Percentiles rank a stretch among this genome's conserved stretches.
These are phyloP conservation scores for Stegastes partitus DNA, from an alignment of 2,113 vertebrate genomes.

Conservation along the genomic window DNA sequence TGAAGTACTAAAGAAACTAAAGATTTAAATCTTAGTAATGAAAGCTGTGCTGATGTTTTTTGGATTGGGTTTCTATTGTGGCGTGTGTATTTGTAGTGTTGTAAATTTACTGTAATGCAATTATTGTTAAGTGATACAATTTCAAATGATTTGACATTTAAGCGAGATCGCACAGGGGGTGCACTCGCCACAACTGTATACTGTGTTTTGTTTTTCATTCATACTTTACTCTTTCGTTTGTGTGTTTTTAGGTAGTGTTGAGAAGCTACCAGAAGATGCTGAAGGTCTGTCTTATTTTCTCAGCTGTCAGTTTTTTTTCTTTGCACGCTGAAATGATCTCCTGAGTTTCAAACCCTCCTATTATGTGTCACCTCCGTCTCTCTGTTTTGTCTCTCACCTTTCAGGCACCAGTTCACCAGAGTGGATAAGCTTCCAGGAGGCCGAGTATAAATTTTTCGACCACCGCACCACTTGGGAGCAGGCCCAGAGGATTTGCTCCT, in stretches of 20 bases:
- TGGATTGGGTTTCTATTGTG: no score
- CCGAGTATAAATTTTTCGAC: constrained; percentile 95
- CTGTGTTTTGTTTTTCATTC: constrained; percentile 50
- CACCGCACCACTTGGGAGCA: constrained; percentile 95
- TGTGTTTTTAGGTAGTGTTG: constrained; percentile 83
- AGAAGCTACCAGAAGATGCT: constrained; percentile 86
- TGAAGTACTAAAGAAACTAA: no score
- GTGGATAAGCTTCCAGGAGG: constrained; percentile 93
- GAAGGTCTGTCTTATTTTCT: constrained; percentile 86
- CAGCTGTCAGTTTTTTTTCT: not conserved
- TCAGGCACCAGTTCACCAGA: constrained; percentile 86
- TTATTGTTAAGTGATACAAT: no score
- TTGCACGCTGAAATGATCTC: not conserved
- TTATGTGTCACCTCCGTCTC: not conserved
- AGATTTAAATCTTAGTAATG: no score
- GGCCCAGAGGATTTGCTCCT: constrained; percentile 94
- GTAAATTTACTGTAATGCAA: no score
- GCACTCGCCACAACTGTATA: not conserved
- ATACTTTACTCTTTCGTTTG: not conserved
- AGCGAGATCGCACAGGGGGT: no score
- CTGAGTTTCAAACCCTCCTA: not conserved
- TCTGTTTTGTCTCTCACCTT: not conserved
- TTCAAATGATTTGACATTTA: no score
- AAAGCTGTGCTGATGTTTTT: no score
- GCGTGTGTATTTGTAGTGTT: no score